Evolutionary conservation across 1,140 invertebrate species (phyloP).

Genomic region (Globodera ellingtonae): DNA sequence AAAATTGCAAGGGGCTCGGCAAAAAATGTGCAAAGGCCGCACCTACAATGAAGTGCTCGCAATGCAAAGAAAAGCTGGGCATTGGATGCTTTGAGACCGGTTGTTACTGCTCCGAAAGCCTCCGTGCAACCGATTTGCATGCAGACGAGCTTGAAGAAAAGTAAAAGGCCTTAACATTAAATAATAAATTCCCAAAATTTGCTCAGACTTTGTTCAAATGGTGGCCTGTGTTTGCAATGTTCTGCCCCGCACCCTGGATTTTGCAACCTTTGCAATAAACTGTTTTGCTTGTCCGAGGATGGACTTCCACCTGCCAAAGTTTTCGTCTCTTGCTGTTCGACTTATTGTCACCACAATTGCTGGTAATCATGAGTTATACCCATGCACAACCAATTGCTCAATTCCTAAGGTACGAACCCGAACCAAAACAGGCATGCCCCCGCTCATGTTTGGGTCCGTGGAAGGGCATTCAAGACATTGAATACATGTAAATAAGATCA

Average conservation of each 20-base stretch:
- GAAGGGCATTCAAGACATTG: not conserved
- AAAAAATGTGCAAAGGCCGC: no score
- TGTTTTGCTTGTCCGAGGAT: not conserved
- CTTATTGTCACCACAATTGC: not conserved
- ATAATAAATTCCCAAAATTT: not conserved
- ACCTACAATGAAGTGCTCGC: not conserved
- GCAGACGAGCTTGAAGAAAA: not conserved
- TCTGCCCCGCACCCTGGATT: not conserved
- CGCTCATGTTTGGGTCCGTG: not conserved
- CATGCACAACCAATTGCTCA: no score
- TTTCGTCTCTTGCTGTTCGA: not conserved
- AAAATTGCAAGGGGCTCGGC: no score
- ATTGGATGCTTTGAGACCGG: not conserved
- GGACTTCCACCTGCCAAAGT: not conserved
- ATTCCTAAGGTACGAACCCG: not conserved
- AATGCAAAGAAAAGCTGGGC: not conserved
- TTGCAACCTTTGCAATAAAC: not conserved
- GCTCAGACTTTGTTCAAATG: not conserved
- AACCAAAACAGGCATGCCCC: not conserved
- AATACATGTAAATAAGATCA: not conserved
- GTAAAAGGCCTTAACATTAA: not conserved
- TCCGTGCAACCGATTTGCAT: not conserved
- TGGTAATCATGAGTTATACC: no score
- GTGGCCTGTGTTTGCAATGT: not conserved
- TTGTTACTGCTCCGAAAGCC: not conserved